phyloP scores from a whole-genome alignment of 2,888 invertebrate genomes.

The Lordiphosa andalusiaca region DNA sequence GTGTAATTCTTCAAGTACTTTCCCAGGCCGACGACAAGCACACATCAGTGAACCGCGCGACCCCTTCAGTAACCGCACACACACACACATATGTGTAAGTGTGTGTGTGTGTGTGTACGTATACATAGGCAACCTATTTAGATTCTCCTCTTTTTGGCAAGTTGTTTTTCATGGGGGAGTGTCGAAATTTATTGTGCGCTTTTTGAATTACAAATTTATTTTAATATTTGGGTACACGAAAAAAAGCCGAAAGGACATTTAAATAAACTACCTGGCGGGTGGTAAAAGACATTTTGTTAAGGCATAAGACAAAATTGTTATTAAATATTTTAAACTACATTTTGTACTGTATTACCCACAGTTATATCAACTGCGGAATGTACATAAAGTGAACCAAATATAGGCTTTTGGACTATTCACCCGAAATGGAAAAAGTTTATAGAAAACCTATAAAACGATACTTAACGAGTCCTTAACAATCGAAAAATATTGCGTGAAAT shows the following conservation, averaged over 20 bases:
- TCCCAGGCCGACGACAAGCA: slow-evolving; percentile 67
- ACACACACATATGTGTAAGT: no score
- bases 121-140: slow-evolving; percentile 57
- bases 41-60: slow-evolving; percentile 45
- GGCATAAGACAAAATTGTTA: no score
- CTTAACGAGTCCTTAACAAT: no score
- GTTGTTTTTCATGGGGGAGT: slow-evolving; percentile 27
- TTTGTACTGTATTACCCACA: no score
- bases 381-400: no score
- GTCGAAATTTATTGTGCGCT: slow-evolving; percentile 63
- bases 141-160: slow-evolving; percentile 40
- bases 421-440: no score
- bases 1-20: slow-evolving; percentile 73
- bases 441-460: no score
- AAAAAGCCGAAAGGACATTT: slow-evolving; percentile 22
- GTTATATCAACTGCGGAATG: no score
- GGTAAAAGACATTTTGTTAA: no score
- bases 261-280: slow-evolving; percentile 21
- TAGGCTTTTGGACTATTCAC: no score
- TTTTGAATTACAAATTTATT: slow-evolving; percentile 71
- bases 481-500: no score
- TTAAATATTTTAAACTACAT: no score
- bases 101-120: background rate
- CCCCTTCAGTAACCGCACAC: slow-evolving; percentile 1
- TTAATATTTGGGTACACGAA: slow-evolving; percentile 49